These are phyloP conservation scores for Coenonympha glycerion DNA, from an alignment of 2,888 invertebrate species.

Conservation along the genomic window DNA sequence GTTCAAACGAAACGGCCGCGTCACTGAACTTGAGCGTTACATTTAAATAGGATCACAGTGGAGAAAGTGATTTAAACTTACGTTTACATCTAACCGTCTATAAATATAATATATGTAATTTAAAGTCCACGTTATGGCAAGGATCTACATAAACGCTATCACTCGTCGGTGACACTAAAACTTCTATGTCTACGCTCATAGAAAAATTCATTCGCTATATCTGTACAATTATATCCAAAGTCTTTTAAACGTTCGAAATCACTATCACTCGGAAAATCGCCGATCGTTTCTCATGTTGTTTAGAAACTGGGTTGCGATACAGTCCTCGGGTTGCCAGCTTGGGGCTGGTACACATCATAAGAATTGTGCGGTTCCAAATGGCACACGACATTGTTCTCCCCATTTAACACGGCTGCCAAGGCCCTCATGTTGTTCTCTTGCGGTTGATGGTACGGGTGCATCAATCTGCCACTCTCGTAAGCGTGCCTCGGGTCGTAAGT, in stretches of 20 bases:
- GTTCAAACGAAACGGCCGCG: slow-evolving; percentile 53
- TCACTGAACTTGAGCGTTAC: slow-evolving; percentile 67
- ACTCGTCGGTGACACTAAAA: slow-evolving; percentile 54
- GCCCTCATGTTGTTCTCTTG: slow-evolving; percentile 76
- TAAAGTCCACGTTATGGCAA: slow-evolving; percentile 74
- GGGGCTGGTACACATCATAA: slow-evolving; percentile 67
- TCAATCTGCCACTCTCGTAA: slow-evolving; percentile 70
- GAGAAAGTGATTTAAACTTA: slow-evolving; percentile 72
- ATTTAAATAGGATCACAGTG: slow-evolving; percentile 76
- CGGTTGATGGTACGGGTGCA: slow-evolving; percentile 73
- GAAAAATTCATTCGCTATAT: slow-evolving; percentile 64
- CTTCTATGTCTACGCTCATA: slow-evolving; percentile 65
- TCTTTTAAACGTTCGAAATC: slow-evolving; percentile 29
- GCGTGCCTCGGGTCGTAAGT: slow-evolving; percentile 64
- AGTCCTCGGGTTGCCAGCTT: slow-evolving; percentile 65
- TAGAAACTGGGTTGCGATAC: slow-evolving; percentile 72
- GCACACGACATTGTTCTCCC: slow-evolving; percentile 89
- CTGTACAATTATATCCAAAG: slow-evolving; percentile 54
- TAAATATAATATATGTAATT: slow-evolving; percentile 48
- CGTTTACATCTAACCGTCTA: slow-evolving; percentile 48
- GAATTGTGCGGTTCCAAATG: slow-evolving; percentile 85
- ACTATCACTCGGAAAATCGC: slow-evolving; percentile 40
- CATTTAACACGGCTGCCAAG: slow-evolving; percentile 86
- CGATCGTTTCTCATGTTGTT: slow-evolving; percentile 28
- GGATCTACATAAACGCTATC: slow-evolving; percentile 69